Base-by-base conservation (phyloP, 2,113 vertebrate species). In the Dolichotis patagonum region DNA sequence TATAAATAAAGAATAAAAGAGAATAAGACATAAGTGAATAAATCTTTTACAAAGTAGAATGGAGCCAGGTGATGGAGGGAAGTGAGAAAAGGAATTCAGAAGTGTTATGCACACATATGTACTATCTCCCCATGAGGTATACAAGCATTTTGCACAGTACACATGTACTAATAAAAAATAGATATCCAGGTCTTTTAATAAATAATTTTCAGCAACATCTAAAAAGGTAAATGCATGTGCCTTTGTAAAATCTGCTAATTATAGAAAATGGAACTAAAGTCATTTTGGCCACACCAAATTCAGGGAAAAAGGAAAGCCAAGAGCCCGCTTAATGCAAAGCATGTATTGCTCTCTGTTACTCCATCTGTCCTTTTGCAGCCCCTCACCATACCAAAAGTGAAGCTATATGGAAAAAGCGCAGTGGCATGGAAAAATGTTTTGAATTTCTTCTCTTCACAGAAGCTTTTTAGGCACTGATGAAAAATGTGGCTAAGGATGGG, bases 381-480 rank as follows among this genome's bases (percentile, higher is more conserved):
- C 5, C 14, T 41, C 41, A 83, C 16, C 60, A 46, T 41, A 75
- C 71, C 35, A 52, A 52, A 54, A 85, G 69, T 49, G 26, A 82
- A 71, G 58, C 52, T 82, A 35, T 67, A n/a, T 80, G 49, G 3
- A 12, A 35, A 94, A 83, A 58, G 82, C 17, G 41, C 52, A 71
- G 43, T n/a, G 81, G 71, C 38, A 26, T 52, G 52, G 41, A 88
- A 94, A 92, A 94, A 88, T 88, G n/a, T 41, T 75, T 90, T 69
- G n/a, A 75, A 85, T 87, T 69, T 81, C 88, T 41, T 90, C 62
- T 90, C 84, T 84, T 81, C 96, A 56, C 49, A 85, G 58, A 85
- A 77, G 41, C 4, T 32, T 87, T 56, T 69, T 62, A 58, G 86
- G 28, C 22, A 35, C 26, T 71, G 30, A 77, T 92, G 62, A 56